These are phyloP conservation scores for Anneissia japonica DNA, from an alignment of 35 echinoderm and acorn worm species.

Conservation along the genomic window DNA sequence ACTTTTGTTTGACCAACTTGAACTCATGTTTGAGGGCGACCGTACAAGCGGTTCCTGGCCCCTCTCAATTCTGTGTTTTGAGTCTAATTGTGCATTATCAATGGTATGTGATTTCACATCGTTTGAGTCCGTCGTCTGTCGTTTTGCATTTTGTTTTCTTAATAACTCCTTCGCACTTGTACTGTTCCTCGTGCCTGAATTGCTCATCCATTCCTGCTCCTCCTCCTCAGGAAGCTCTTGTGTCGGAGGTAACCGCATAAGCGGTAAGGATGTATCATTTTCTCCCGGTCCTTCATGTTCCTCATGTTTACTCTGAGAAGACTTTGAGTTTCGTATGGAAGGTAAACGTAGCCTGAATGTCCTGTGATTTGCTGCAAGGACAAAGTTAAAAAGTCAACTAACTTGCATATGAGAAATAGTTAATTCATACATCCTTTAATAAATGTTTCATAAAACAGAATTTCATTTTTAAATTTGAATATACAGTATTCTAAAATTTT, in stretches of 20 bases:
- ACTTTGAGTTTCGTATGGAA: conserved; percentile 22
- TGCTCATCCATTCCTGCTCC: conserved; percentile 25
- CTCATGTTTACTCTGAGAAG: neutral
- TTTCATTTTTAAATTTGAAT: too few species aligned
- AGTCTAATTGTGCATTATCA: neutral
- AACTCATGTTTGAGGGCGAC: conserved; percentile 60
- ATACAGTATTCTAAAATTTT: too few species aligned
- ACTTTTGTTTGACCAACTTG: conserved; percentile 68
- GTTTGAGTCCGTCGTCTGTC: neutral
- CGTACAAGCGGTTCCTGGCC: conserved; percentile 13
- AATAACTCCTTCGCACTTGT: neutral
- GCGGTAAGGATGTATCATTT: neutral
- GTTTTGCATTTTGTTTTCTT: neutral
- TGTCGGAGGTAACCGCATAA: conserved; percentile 6
- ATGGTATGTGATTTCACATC: neutral
- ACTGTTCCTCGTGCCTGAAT: conserved; percentile 21
- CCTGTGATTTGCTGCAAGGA: conserved; percentile 80
- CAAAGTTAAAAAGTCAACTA: neutral
- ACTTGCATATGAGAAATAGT: too few species aligned
- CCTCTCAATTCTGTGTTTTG: neutral
- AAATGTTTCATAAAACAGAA: too few species aligned
- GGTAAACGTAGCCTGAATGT: conserved; percentile 89
- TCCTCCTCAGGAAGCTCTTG: conserved; percentile 2
- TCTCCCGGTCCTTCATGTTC: neutral
- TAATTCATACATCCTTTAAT: too few species aligned